Percentiles rank a stretch among this genome's conserved stretches.
phyloP scores from a whole-genome alignment of 1,140 invertebrate species.

The Zelostemma sp. region DNA sequence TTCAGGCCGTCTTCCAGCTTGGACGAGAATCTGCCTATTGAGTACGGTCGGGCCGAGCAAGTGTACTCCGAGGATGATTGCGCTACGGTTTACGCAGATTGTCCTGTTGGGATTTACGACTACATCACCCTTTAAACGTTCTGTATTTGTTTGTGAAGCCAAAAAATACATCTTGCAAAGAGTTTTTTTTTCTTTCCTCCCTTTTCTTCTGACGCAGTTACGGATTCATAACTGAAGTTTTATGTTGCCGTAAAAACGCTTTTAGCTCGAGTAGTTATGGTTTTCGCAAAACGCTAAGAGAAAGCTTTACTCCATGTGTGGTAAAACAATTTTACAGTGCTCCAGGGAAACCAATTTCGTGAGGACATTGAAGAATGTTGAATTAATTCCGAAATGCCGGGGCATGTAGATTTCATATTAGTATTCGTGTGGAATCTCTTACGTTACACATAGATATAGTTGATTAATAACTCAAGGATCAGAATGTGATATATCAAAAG shows the following conservation, averaged over 20 bases:
- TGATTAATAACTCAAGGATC: constrained; percentile 1
- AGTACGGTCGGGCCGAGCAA: constrained; percentile 46
- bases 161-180: too few species aligned
- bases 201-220: too few species aligned
- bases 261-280: too few species aligned
- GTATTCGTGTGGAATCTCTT: not conserved
- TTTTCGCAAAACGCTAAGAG: too few species aligned
- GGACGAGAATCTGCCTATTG: constrained; percentile 45
- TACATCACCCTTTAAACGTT: constrained; percentile 48
- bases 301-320: too few species aligned
- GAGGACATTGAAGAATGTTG: not conserved
- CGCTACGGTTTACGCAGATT: constrained; percentile 46
- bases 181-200: too few species aligned
- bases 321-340: too few species aligned
- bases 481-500: not conserved
- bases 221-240: too few species aligned
- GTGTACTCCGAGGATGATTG: constrained; percentile 42
- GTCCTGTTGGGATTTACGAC: constrained; percentile 60
- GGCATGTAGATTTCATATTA: too few species aligned
- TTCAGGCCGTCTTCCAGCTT: constrained; percentile 53
- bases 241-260: too few species aligned
- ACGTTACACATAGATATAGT: not conserved
- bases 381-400: not conserved
- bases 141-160: not conserved
- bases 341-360: too few species aligned